A percentile compares a stretch with the other conserved stretches of the same genome.
phyloP scores from a whole-genome alignment of 1,140 invertebrate species.

The Phocides pigmalion region DNA sequence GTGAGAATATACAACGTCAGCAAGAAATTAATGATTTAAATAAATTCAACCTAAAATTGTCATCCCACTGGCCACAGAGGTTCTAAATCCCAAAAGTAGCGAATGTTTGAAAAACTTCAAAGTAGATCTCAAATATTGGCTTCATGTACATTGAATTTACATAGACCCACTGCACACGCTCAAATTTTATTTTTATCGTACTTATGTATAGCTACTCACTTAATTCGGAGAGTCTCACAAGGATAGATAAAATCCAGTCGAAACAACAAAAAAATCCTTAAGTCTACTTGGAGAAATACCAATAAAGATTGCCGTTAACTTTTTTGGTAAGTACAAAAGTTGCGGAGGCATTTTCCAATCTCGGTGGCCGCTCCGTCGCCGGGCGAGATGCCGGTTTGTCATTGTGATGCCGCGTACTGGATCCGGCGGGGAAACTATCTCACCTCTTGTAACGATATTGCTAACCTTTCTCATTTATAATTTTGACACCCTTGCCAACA shows the following conservation, averaged over 20 bases:
- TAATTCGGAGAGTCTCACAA: not conserved
- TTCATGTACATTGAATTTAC: too few relatives aligned
- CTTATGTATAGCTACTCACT: not conserved
- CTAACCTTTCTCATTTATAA: slow-evolving; percentile 18
- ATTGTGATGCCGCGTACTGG: slow-evolving; percentile 41
- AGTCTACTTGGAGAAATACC: slow-evolving; percentile 37
- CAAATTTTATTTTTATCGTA: not conserved
- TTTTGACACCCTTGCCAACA: slow-evolving; percentile 24
- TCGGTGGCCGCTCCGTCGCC: slow-evolving; percentile 45
- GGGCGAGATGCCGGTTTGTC: slow-evolving; percentile 46
- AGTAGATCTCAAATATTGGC: too few relatives aligned
- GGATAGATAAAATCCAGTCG: slow-evolving; percentile 31
- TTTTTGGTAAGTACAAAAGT: slow-evolving; percentile 64
- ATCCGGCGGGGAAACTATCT: slow-evolving; percentile 41
- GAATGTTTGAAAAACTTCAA: too few relatives aligned
- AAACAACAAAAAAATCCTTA: slow-evolving; percentile 45
- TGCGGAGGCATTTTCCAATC: slow-evolving; percentile 65
- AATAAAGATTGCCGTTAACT: slow-evolving; percentile 44
- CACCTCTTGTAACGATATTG: slow-evolving; percentile 32
- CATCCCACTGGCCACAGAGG: too few relatives aligned
- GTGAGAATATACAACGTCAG: too few relatives aligned
- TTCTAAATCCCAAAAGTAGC: too few relatives aligned
- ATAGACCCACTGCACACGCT: too few relatives aligned
- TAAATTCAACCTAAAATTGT: too few relatives aligned
- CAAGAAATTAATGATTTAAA: too few relatives aligned